A percentile compares a stretch with the other conserved stretches of the same genome.
Conservation (phyloP, 1,140 invertebrate species). For the Watersipora subatra region DNA sequence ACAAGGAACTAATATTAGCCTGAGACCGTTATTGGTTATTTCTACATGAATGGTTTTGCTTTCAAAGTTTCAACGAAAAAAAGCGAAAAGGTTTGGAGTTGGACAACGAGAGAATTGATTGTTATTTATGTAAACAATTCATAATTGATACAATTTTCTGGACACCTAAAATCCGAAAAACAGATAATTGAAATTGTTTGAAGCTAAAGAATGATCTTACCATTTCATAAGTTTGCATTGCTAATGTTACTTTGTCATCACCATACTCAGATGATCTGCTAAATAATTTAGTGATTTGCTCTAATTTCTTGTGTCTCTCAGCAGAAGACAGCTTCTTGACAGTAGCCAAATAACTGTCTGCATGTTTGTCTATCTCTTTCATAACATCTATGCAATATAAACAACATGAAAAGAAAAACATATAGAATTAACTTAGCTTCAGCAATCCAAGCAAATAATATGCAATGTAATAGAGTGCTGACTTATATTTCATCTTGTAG, state of each 20-base stretch:
- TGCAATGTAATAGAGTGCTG: neutral
- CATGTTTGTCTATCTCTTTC: slow-evolving; percentile 74
- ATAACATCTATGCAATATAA: slow-evolving; percentile 51
- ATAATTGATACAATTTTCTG: too few relatives aligned
- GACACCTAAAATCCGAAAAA: too few relatives aligned
- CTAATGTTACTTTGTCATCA: slow-evolving; percentile 91
- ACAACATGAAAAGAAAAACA: too few relatives aligned
- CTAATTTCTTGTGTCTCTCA: slow-evolving; percentile 66
- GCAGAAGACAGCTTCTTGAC: slow-evolving; percentile 52
- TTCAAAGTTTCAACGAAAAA: too few relatives aligned
- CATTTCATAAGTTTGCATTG: slow-evolving; percentile 94
- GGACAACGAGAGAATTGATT: too few relatives aligned
- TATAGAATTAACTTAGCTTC: neutral
- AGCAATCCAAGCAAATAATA: neutral
- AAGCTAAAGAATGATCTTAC: too few relatives aligned
- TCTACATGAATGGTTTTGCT: too few relatives aligned
- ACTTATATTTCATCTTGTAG: neutral
- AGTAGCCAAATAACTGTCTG: slow-evolving; percentile 65
- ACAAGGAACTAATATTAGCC: too few relatives aligned
- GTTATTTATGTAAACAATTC: too few relatives aligned
- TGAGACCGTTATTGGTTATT: too few relatives aligned
- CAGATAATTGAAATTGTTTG: too few relatives aligned
- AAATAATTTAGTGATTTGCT: slow-evolving; percentile 51
- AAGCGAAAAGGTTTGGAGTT: too few relatives aligned
- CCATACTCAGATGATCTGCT: slow-evolving; percentile 49